A percentile compares a stretch with the other conserved stretches of the same genome.
Conservation (phyloP, 2,113 vertebrate genomes). For the Aptenodytes patagonicus region DNA sequence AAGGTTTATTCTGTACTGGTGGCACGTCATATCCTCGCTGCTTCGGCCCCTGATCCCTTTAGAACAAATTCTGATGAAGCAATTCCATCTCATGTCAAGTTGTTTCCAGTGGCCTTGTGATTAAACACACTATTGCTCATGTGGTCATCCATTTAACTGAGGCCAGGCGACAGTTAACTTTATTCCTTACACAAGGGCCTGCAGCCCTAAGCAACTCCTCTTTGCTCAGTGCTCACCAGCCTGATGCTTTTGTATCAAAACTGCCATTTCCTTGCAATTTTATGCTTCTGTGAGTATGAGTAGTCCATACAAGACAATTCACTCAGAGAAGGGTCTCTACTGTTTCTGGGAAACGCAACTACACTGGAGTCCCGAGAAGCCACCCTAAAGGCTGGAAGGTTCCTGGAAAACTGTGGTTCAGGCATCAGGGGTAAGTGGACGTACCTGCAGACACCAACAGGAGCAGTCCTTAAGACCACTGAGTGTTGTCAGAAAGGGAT, state of each 20-base stretch:
- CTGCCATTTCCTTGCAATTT: background rate
- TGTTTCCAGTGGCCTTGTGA: constrained; percentile 1
- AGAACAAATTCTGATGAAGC: background rate
- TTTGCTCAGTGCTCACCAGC: background rate
- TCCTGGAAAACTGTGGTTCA: background rate
- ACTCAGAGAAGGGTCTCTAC: background rate
- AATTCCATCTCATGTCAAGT: background rate
- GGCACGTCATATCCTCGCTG: accelerated
- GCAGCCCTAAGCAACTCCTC: background rate
- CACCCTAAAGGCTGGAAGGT: background rate
- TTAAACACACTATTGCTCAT: background rate
- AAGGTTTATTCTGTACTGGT: background rate
- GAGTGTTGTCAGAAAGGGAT: background rate
- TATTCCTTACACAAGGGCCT: background rate
- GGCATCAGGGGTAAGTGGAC: background rate
- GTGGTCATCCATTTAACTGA: background rate
- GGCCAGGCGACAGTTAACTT: background rate
- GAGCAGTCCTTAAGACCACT: background rate
- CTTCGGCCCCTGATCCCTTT: background rate
- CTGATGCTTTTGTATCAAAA: background rate
- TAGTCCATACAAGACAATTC: background rate
- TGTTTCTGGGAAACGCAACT: background rate
- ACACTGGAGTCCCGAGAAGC: background rate
- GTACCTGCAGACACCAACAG: background rate
- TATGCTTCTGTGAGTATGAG: background rate